These are phyloP conservation scores for Diplodus sargus DNA, from an alignment of 2,797 vertebrate species.

Conservation along the genomic window DNA sequence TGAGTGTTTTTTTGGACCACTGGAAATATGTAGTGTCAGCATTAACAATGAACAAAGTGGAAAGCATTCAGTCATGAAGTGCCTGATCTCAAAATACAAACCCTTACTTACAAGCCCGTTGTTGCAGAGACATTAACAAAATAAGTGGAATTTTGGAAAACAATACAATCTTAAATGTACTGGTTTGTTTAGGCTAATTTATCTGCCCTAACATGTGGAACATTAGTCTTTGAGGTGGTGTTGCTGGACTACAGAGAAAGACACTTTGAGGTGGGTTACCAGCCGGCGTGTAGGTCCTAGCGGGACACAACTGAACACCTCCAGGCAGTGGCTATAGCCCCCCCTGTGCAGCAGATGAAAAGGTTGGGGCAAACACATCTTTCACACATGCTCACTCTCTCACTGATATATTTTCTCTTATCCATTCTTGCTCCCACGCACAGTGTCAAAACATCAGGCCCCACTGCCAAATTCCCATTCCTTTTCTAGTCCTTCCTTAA, in stretches of 20 bases:
- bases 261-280: constrained; percentile 91
- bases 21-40: not conserved
- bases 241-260: constrained; percentile 87
- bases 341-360: constrained; percentile 91
- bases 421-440: constrained; percentile 61
- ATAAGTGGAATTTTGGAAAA: constrained; percentile 7
- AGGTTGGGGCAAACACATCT: constrained; percentile 92
- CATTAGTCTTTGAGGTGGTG: constrained; percentile 81
- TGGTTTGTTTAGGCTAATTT: constrained; percentile 39
- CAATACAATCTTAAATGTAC: constrained; percentile 1
- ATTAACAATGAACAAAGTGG: constrained; percentile 35
- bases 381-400: constrained; percentile 84
- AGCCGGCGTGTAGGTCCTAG: constrained; percentile 89
- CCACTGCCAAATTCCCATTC: constrained; percentile 58
- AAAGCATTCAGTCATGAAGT: constrained; percentile 38
- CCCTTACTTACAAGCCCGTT: constrained; percentile 77
- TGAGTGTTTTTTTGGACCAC: constrained; percentile 4
- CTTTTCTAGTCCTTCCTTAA: constrained; percentile 39
- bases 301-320: constrained; percentile 90
- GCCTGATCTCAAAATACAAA: constrained; percentile 83
- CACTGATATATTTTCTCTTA: constrained; percentile 74
- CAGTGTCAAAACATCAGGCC: constrained; percentile 63
- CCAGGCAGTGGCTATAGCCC: constrained; percentile 92
- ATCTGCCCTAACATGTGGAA: constrained; percentile 62
- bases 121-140: constrained; percentile 17